Percentiles rank a stretch among this genome's conserved stretches.
phyloP scores from a whole-genome alignment of 2,888 invertebrate genomes.

The Pollenia angustigena region DNA sequence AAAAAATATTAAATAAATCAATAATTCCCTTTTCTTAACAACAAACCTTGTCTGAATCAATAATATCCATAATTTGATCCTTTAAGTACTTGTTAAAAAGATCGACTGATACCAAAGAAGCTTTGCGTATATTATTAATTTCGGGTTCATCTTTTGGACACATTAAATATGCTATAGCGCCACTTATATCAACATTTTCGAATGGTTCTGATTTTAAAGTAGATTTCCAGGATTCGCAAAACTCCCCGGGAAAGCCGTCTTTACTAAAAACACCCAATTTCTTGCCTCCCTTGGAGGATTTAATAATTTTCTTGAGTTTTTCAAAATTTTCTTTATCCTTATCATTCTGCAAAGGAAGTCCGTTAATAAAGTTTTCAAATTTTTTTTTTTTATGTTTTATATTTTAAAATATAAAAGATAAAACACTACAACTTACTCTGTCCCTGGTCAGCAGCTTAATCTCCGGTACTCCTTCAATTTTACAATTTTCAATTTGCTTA shows the following conservation, averaged over 20 bases:
- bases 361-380: constrained; percentile 74
- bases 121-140: constrained; percentile 94
- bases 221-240: constrained; percentile 95
- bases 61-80: constrained; percentile 99
- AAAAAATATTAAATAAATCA: not conserved
- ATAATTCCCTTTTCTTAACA: not conserved
- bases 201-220: constrained; percentile 91
- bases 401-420: not conserved
- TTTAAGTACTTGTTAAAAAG: constrained; percentile 98
- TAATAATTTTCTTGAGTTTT: constrained; percentile 91
- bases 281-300: constrained; percentile 94
- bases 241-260: constrained; percentile 96
- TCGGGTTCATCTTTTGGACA: constrained; percentile 98
- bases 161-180: constrained; percentile 93
- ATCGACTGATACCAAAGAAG: constrained; percentile 96
- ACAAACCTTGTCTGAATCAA: constrained; percentile 96
- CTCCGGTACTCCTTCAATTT: constrained; percentile 93
- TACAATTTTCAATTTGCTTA: constrained; percentile 93
- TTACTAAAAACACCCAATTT: constrained; percentile 95
- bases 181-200: constrained; percentile 94
- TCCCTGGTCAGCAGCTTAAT: constrained; percentile 95
- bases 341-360: constrained; percentile 87
- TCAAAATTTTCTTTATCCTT: constrained; percentile 96
- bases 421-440: constrained; percentile 87
- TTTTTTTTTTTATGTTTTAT: not conserved